Percentiles rank a stretch among this genome's conserved stretches.
Conservation (phyloP, 2,888 invertebrate species). For the Platycheirus rosarum region DNA sequence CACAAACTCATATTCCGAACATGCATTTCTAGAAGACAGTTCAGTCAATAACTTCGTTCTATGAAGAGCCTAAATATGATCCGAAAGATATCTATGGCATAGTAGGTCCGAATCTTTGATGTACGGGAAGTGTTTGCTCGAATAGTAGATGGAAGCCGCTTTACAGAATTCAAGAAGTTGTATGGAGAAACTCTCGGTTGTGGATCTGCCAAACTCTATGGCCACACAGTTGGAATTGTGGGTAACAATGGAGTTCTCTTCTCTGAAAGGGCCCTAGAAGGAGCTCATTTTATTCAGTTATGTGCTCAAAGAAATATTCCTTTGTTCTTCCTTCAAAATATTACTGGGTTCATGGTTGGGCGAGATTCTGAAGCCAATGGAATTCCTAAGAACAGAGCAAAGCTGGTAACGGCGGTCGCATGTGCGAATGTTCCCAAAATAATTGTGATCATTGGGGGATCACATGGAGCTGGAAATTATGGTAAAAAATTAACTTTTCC, state of each 20-base stretch:
- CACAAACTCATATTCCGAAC: conserved; percentile 79
- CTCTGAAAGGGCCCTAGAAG: conserved; percentile 97
- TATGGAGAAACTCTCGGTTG: conserved; percentile 98
- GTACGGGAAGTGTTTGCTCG: conserved; percentile 96
- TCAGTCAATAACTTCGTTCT: conserved; percentile 65
- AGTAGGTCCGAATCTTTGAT: conserved; percentile 96
- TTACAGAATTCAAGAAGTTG: conserved; percentile 97
- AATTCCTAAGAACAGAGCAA: conserved; percentile 99
- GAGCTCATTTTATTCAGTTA: conserved; percentile 98
- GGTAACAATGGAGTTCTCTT: conserved; percentile 99
- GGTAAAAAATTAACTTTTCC: no score
- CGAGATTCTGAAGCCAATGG: conserved; percentile 97
- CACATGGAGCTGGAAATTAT: conserved; percentile 99
- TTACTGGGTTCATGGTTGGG: conserved; percentile 99
- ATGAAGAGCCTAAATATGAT: conserved; percentile 90
- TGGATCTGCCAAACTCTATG: conserved; percentile 95
- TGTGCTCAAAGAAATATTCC: conserved; percentile 98
- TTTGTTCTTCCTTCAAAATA: conserved; percentile 97
- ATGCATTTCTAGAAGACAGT: conserved; percentile 73
- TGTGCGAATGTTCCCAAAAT: conserved; percentile 99
- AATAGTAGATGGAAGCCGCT: conserved; percentile 96
- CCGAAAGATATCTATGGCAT: conserved; percentile 97
- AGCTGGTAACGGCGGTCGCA: conserved; percentile 99
- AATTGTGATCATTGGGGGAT: conserved; percentile 98
- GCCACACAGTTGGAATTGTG: conserved; percentile 95